Conservation (phyloP, 2,797 vertebrate genomes). For the Thripadectes ignobilis region DNA sequence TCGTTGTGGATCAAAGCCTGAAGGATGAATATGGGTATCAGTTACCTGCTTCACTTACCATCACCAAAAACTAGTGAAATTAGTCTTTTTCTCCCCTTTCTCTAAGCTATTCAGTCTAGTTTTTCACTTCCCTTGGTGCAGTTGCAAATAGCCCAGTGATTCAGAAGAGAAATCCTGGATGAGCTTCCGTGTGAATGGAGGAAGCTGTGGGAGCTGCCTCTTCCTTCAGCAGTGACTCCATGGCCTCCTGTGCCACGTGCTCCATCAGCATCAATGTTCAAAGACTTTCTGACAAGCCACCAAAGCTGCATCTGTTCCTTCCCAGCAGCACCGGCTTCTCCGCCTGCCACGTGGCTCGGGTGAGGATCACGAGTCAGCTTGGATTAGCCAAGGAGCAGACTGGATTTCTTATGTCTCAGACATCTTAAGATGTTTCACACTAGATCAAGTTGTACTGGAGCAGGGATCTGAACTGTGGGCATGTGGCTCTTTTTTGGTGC, state of each 20-base stretch:
- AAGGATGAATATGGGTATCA: neutral
- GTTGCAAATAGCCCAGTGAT: neutral
- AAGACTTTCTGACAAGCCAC: neutral
- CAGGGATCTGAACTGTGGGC: neutral
- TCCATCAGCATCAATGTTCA: neutral
- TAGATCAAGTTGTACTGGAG: neutral
- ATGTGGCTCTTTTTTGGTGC: neutral
- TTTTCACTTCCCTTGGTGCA: neutral
- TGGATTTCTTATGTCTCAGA: neutral
- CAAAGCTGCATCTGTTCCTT: neutral
- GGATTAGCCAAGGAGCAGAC: neutral
- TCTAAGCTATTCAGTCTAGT: neutral
- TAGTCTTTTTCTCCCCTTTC: neutral
- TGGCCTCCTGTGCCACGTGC: neutral
- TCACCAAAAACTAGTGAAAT: neutral
- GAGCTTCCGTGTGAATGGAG: neutral
- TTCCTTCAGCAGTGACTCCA: neutral
- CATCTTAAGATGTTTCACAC: neutral
- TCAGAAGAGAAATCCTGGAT: neutral
- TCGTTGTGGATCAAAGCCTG: neutral
- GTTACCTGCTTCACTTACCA: neutral
- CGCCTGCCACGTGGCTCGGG: accelerated
- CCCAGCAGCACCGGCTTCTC: neutral
- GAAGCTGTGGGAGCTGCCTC: neutral
- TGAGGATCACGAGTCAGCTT: neutral